Evolutionary conservation across 2,797 vertebrate species (phyloP), one percentile per base, ranked within the genome.

Genomic region (Euthynnus affinis): DNA sequence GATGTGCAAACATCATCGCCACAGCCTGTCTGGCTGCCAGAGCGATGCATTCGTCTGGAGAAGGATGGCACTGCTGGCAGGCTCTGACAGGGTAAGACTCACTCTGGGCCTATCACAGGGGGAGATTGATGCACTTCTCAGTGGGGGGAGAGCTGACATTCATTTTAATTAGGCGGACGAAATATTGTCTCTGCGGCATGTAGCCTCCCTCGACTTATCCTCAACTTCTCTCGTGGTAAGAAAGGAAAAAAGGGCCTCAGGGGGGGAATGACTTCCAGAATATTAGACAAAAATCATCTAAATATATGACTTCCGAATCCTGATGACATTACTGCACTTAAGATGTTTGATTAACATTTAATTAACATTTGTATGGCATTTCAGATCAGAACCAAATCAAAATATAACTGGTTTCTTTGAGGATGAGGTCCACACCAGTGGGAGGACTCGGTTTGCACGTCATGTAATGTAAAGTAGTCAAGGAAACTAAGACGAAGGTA

Each of bases 301-400:
- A 91, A 91, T 82, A 90, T 91, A 91, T 78, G 74, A 65, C 58
- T 71, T 71, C 72, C 37, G 42, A 86, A 87, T 91, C 86, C 81
- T 14, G 56, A 82, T 87, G 89, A 92, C 89, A 89, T 91, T 87
- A 87, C 77, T 78, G 74, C 68, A 82, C 73, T 90, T 92, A 88
- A 85, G 87, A 91, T 90, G 87, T 92, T 94, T 94, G 91, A 94
- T 94, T 95, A 94, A 93, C 93, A 95, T 95, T 94, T 92, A 90
- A 93, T 95, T 95, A 93, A 94, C 94, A 95, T 95, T 95, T 94
- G 78, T 87, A 65, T 93, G 93, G 91, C 94, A 95, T 96, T 95
- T 94, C 58, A 79, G 56, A 80, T 91, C 80, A 80, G 75, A 84
- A 64, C 27, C 74, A 84, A 90, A 87, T 76, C 10, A 86, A 79